Conservation (phyloP, 2,797 vertebrate species). For the Squalus acanthias region DNA sequence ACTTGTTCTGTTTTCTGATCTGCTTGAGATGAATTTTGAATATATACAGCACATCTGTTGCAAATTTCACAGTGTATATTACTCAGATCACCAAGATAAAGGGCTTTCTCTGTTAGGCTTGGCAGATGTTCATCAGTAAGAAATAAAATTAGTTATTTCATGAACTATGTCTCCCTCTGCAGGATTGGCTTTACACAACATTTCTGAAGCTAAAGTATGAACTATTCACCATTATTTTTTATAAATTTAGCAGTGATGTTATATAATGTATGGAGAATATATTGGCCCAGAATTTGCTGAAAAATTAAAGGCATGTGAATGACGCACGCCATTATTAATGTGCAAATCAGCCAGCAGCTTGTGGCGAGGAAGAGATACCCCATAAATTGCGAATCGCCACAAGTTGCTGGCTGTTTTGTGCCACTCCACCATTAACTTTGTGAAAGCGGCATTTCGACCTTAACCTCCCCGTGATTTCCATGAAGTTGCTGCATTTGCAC, state of each 20-base stretch:
- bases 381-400: not conserved
- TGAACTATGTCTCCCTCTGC: constrained; percentile 34
- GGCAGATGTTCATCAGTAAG: not conserved
- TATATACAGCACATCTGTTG: not conserved
- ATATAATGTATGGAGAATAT: not conserved
- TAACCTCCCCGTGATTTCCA: not conserved
- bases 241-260: not conserved
- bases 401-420: not conserved
- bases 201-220: not conserved
- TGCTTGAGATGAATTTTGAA: not conserved
- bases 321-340: not conserved
- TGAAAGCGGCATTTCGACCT: not conserved
- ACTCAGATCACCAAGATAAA: not conserved
- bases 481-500: not conserved
- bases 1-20: not conserved
- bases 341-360: not conserved
- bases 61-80: not conserved
- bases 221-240: not conserved
- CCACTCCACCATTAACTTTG: not conserved
- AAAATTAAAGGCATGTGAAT: not conserved
- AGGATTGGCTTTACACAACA: not conserved
- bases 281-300: not conserved
- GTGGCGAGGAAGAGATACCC: not conserved
- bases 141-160: not conserved
- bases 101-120: not conserved